These are phyloP conservation scores for Anguilla pacifica DNA, from an alignment of 2,797 vertebrate species.

Conservation along the genomic window DNA sequence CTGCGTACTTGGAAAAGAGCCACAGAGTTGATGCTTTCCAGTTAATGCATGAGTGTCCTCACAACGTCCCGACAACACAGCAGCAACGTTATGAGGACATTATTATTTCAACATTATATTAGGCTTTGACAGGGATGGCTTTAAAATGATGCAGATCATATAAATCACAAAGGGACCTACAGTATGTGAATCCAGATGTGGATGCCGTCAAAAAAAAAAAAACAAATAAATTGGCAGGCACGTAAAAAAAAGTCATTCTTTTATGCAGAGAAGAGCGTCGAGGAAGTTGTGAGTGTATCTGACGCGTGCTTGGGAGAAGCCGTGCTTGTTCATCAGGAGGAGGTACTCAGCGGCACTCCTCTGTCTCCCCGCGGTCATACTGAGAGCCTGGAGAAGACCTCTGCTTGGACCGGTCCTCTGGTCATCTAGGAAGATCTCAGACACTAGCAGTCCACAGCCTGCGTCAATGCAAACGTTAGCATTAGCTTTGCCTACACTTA, in stretches of 20 bases:
- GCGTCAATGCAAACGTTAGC: not conserved
- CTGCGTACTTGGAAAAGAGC: not conserved
- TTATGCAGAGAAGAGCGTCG: constrained; percentile 76
- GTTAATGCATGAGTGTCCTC: not conserved
- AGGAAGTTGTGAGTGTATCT: constrained; percentile 72
- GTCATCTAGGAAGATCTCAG: constrained; percentile 78
- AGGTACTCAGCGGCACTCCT: constrained; percentile 73
- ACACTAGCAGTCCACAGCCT: constrained; percentile 80
- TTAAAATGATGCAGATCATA: not conserved
- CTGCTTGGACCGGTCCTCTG: constrained; percentile 65
- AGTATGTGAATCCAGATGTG: not conserved
- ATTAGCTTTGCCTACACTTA: not conserved
- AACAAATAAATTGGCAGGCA: not conserved
- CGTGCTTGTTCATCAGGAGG: constrained; percentile 71
- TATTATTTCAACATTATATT: not conserved
- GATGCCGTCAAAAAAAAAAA: not conserved
- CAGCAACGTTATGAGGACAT: not conserved
- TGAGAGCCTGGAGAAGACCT: constrained; percentile 77
- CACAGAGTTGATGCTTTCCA: not conserved
- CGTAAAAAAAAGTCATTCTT: constrained; percentile 52
- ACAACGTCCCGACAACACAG: not conserved
- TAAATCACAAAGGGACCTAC: not conserved
- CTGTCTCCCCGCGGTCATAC: constrained; percentile 76
- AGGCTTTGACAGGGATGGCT: not conserved
- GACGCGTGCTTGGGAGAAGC: constrained; percentile 67